Evolutionary conservation across 2,797 vertebrate genomes (phyloP), one percentile per base, ranked within the genome.

Genomic region (Poecilia picta): DNA sequence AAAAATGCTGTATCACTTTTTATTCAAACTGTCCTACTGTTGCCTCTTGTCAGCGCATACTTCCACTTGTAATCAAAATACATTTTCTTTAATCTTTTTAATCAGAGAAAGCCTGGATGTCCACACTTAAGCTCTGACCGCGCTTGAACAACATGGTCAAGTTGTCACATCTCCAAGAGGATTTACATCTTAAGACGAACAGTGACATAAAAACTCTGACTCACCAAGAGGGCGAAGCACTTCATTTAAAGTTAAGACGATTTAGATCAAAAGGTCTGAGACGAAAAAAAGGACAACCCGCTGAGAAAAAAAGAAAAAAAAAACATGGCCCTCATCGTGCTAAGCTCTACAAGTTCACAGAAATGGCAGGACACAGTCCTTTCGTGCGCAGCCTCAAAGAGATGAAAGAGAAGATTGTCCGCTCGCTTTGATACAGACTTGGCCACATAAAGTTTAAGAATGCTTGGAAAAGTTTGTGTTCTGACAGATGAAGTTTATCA

Each of bases 161-260:
- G 85, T 87, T 91, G 76, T 92, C 89, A 89, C 70, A 76, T 92
- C 88, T 92, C 87, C 85, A 80, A 86, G 90, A 91, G 89, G 91
- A 94, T 95, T 95, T 95, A 89, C 91, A 92, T 95, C 89, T 94
- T 79, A 89, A 94, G 93, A 94, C 73, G 84, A 94, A 93, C 87
- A 92, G 91, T 90, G 94, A 95, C 93, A 94, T 95, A 91, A 95
- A 95, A 94, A 91, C 89, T 81, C 81, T 64, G 89, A 92, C 92
- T 94, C 92, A 92, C 95, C 92, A 93, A 95, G 91, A 94, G 90
- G 88, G 93, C 94, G 92, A 94, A 95, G 93, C 89, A 94, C 94
- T 95, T 96, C 91, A 94, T 96, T 95, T 95, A 95, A 95, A 95
- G 92, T 94, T 95, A 95, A 96, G 95, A 95, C 95, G 95, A 95